Percentiles rank a stretch among this genome's conserved stretches.
phyloP scores from a whole-genome alignment of 2,113 vertebrate species.

The Coracopsis vasa region DNA sequence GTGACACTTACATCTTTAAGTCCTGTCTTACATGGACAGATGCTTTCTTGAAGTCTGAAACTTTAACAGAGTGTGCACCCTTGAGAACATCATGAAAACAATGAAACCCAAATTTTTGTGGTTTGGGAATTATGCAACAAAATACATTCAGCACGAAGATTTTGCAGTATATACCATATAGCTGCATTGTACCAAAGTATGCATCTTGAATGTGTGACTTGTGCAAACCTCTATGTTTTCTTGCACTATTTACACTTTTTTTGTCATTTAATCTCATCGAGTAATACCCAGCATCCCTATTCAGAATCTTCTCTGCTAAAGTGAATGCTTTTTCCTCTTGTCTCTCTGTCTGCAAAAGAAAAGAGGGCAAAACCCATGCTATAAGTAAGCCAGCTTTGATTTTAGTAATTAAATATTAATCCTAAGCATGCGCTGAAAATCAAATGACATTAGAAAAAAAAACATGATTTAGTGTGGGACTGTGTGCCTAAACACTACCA shows the following conservation, averaged over 20 bases:
- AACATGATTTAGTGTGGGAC: not conserved
- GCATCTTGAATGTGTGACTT: not conserved
- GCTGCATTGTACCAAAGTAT: not conserved
- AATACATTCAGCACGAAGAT: not conserved
- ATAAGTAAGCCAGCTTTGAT: not conserved
- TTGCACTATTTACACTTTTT: not conserved
- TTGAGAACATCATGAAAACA: not conserved
- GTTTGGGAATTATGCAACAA: not conserved
- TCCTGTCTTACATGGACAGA: not conserved
- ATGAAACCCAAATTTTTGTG: not conserved
- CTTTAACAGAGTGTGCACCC: not conserved
- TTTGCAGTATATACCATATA: not conserved
- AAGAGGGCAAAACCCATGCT: not conserved
- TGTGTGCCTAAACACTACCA: not conserved
- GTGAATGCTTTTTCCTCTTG: not conserved
- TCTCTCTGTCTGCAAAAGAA: not conserved
- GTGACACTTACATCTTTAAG: not conserved
- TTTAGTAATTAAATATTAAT: not conserved
- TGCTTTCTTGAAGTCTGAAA: not conserved
- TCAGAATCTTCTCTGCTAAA: not conserved
- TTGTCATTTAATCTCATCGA: not conserved
- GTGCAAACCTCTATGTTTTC: not conserved
- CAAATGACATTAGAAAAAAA: not conserved
- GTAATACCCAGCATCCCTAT: not conserved
- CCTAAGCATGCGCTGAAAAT: not conserved